Evolutionary conservation across 2,113 vertebrate genomes (phyloP).

Genomic region (Pampusana beccarii): DNA sequence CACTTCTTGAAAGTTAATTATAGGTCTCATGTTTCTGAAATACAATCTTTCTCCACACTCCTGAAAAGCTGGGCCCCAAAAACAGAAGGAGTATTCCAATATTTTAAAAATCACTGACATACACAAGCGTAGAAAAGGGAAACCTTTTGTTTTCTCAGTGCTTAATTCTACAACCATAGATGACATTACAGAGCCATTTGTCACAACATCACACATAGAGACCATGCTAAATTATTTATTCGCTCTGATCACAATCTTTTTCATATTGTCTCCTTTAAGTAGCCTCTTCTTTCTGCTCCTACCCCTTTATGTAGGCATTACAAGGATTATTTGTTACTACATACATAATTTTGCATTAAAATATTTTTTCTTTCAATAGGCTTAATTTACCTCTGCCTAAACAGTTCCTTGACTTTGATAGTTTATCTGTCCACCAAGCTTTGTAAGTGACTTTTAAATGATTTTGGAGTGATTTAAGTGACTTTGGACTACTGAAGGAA

Average conservation of each 20-base stretch:
- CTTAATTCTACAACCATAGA: not conserved
- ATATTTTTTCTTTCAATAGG: not conserved
- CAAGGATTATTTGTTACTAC: not conserved
- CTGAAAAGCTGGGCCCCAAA: not conserved
- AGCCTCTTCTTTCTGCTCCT: not conserved
- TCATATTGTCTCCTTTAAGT: not conserved
- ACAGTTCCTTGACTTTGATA: not conserved
- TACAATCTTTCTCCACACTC: not conserved
- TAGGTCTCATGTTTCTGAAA: not conserved
- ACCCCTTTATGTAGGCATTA: not conserved
- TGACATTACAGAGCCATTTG: not conserved
- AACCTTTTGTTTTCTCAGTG: not conserved
- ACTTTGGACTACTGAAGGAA: not conserved
- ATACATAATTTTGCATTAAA: not conserved
- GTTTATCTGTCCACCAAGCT: not conserved
- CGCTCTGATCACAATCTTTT: not conserved
- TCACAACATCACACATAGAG: not conserved
- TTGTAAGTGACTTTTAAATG: not conserved
- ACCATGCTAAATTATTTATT: not conserved
- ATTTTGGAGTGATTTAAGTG: not conserved
- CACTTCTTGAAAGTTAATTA: not conserved
- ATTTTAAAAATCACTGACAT: not conserved
- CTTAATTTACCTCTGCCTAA: not conserved
- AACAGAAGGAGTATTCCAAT: accelerated
- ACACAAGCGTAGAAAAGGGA: not conserved